A percentile compares a stretch with the other conserved stretches of the same genome.
These are phyloP conservation scores for Petrocephalus schoutedeni DNA, from an alignment of 2,797 vertebrate genomes.

Conservation along the genomic window DNA sequence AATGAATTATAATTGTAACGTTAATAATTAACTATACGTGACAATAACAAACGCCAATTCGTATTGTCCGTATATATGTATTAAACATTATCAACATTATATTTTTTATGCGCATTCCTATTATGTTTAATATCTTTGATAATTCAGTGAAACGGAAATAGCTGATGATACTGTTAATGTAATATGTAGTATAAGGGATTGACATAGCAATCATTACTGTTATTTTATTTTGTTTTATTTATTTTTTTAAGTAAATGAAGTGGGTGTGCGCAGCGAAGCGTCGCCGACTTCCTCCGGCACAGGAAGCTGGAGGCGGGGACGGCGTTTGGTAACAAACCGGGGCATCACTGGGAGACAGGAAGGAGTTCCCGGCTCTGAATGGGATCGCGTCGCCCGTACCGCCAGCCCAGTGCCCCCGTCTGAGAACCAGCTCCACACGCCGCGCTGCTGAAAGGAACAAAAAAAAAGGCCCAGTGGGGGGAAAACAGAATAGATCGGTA, in stretches of 20 bases:
- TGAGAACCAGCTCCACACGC: background rate
- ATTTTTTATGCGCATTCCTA: background rate
- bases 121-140: background rate
- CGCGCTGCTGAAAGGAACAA: background rate
- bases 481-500: slow-evolving; percentile 14
- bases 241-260: background rate
- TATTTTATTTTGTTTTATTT: background rate
- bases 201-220: background rate
- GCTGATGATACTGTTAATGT: background rate
- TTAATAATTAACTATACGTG: background rate
- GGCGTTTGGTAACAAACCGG: slow-evolving; percentile 48
- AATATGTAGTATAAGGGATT: background rate
- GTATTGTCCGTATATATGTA: background rate
- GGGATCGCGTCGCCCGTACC: slow-evolving; percentile 35
- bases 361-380: slow-evolving; percentile 44
- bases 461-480: background rate
- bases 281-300: background rate
- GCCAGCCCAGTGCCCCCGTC: background rate
- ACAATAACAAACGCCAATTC: background rate
- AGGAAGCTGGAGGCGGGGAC: slow-evolving; percentile 27
- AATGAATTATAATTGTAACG: background rate
- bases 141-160: background rate
- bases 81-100: background rate
- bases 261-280: background rate
- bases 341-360: slow-evolving; percentile 45